Base-by-base conservation (phyloP, 2,113 vertebrate genomes). In the Ictalurus furcatus region DNA sequence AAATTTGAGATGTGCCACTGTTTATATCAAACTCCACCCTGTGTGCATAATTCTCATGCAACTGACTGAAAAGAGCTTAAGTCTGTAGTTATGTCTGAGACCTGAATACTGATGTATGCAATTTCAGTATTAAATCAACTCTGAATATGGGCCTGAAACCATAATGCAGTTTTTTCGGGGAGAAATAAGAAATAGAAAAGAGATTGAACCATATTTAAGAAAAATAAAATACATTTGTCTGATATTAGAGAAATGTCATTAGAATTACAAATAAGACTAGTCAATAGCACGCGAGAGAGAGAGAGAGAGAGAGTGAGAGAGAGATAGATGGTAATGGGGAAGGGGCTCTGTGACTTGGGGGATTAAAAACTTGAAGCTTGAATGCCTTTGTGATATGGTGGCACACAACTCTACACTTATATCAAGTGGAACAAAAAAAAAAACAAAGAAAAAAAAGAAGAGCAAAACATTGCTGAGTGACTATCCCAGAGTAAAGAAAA, bases 201-300 rank as follows among this genome's bases (percentile, higher is more conserved):
- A 93, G 93, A 93, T 76, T 92, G 92, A 92, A 93, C 92, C 90
- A 93, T 93, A 94, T 93, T 91, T 69, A 86, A 28, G 79, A 90
- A 90, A 90, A 19, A 80, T 34, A 34, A 52, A 54, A 37, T 23
- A 92, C 93, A 94, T 92, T 81, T 90, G 19, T 92, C 91, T 84
- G 71, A 91, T 92, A 94, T 90, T 74, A 90, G 86, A 86, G 65
- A 90, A 16, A 90, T 85, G 67, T 92, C 90, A 94, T 94, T 93
- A 90, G 91, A 93, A 92, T 94, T 90, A 90, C 91, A 93, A 90
- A 93, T 92, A 92, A 92, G 90, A 90, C 85, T 87, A 67, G 91
- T 94, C 93, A 92, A 88, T 90, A 86, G 90, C 63, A 91, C 80
- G 85, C 73, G 81, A 88, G 89, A 91, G 88, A 90, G 85, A 91